These are phyloP conservation scores for Apostichopus californicus DNA, from an alignment of 35 echinoderm and acorn worm species.

Conservation along the genomic window DNA sequence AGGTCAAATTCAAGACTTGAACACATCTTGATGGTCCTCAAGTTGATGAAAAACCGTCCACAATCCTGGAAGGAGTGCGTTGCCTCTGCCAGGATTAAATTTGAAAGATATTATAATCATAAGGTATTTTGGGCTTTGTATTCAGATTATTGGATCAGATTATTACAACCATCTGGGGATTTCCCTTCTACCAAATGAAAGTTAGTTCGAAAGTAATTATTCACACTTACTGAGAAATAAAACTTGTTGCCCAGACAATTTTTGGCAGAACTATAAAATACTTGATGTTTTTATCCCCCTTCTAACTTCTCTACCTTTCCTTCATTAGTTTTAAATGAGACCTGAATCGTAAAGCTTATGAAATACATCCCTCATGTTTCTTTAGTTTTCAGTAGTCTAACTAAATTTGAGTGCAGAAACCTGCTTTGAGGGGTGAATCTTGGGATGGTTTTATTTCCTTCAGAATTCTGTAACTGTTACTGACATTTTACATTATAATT, in stretches of 20 bases:
- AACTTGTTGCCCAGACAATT: too few relatives aligned
- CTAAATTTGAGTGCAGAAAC: not conserved
- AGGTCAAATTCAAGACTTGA: constrained; percentile 52
- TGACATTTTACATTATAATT: too few relatives aligned
- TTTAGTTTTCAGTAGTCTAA: too few relatives aligned
- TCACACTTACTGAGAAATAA: not conserved
- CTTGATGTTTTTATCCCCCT: not conserved
- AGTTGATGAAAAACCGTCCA: constrained; percentile 80
- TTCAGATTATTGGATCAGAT: not conserved
- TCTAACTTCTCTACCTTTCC: too few relatives aligned
- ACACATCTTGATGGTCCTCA: constrained; percentile 68
- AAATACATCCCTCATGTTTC: too few relatives aligned
- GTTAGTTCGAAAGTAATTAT: not conserved
- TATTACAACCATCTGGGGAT: too few relatives aligned
- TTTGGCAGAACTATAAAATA: not conserved
- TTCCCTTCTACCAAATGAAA: too few relatives aligned
- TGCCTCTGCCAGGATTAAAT: constrained; percentile 71
- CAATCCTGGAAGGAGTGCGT: constrained; percentile 77
- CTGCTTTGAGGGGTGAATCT: not conserved
- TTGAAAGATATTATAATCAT: constrained; percentile 95
- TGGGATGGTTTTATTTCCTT: not conserved
- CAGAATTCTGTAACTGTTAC: too few relatives aligned
- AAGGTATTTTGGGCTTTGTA: constrained; percentile 60
- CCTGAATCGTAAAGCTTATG: too few relatives aligned
- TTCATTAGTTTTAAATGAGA: too few relatives aligned